phyloP scores from a whole-genome alignment of 2,113 vertebrate species.

The Chiloscyllium plagiosum region DNA sequence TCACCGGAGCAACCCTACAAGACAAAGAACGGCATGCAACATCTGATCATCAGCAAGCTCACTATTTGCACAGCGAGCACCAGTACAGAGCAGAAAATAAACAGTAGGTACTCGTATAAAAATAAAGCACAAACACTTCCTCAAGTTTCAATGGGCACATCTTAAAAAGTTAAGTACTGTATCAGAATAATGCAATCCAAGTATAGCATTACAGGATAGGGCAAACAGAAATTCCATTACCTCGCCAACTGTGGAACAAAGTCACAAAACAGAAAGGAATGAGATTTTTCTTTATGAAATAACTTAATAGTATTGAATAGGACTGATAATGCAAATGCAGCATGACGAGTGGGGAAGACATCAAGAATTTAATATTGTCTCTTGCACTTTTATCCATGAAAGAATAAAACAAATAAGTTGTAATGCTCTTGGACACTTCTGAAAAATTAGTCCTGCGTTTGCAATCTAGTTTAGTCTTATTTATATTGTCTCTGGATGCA shows the following conservation, averaged over 20 bases:
- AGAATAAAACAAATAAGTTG: neutral
- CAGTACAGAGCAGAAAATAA: slow-evolving; percentile 46
- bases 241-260: neutral
- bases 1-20: slow-evolving; percentile 44
- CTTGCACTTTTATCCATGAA: neutral
- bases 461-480: neutral
- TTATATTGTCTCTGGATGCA: neutral
- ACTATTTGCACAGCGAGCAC: slow-evolving; percentile 56
- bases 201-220: neutral
- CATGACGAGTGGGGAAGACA: neutral
- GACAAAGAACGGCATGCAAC: slow-evolving; percentile 56
- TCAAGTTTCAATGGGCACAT: slow-evolving; percentile 43
- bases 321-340: neutral
- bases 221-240: neutral
- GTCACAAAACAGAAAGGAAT: neutral
- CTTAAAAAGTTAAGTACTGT: slow-evolving; percentile 44
- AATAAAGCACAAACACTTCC: slow-evolving; percentile 41
- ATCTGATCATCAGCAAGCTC: slow-evolving; percentile 46
- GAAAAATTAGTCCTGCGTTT: neutral
- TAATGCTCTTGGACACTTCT: neutral
- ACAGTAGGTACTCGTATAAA: slow-evolving; percentile 45
- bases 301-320: neutral
- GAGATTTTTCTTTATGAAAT: neutral
- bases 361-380: neutral
- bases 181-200: slow-evolving; percentile 41